These are phyloP conservation scores for Mobula birostris DNA, from an alignment of 2,113 vertebrate genomes.

Conservation along the genomic window DNA sequence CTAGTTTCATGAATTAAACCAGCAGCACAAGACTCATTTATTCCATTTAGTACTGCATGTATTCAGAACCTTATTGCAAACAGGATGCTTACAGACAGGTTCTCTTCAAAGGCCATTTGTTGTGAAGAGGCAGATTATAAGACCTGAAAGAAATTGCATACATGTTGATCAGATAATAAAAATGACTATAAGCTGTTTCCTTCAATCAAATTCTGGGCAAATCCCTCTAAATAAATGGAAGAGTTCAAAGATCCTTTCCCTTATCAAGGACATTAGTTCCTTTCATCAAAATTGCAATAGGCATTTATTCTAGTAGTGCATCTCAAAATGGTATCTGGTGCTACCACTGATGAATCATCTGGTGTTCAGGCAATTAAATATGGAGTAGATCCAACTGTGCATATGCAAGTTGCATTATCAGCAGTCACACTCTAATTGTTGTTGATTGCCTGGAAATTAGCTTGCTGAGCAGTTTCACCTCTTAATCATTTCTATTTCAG, in stretches of 20 bases:
- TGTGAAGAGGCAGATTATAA: not conserved
- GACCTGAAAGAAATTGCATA: not conserved
- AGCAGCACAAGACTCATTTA: not conserved
- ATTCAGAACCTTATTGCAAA: not conserved
- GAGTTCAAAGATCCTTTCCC: not conserved
- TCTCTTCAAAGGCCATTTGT: not conserved
- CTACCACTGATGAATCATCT: not conserved
- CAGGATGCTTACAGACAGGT: not conserved
- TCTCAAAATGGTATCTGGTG: not conserved
- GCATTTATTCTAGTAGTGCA: not conserved
- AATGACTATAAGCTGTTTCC: not conserved
- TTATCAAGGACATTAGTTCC: not conserved
- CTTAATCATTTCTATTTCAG: no score
- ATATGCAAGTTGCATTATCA: not conserved
- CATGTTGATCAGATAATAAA: not conserved
- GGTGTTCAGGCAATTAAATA: not conserved
- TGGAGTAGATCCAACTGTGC: not conserved
- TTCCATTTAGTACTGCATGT: not conserved
- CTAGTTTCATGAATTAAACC: not conserved
- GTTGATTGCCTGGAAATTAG: not conserved
- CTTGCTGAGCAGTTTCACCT: not conserved
- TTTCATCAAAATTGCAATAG: not conserved
- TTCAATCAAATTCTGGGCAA: not conserved
- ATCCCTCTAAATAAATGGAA: not conserved
- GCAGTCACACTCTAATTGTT: not conserved